Conservation (phyloP, 2,113 vertebrate species). For the Periophthalmus modestus region DNA sequence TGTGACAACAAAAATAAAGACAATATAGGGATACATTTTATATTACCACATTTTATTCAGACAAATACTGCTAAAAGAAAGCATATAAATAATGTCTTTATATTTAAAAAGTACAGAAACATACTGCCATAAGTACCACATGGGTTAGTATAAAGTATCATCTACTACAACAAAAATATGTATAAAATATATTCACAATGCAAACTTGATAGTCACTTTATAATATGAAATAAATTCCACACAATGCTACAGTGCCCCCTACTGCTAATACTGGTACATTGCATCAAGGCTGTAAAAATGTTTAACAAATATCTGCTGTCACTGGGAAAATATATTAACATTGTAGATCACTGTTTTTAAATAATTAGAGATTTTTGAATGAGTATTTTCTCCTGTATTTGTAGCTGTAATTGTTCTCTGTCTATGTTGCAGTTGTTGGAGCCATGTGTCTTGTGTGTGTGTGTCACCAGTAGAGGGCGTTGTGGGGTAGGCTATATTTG, state of each 20-base stretch:
- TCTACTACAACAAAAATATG: background rate
- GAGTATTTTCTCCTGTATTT: too few relatives aligned
- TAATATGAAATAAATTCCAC: background rate
- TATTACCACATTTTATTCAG: too few relatives aligned
- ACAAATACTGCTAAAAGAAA: background rate
- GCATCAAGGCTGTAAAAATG: background rate
- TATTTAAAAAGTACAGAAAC: background rate
- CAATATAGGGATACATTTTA: too few relatives aligned
- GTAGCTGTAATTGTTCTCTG: too few relatives aligned
- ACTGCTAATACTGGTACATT: background rate
- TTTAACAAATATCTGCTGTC: background rate
- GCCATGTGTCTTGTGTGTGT: too few relatives aligned
- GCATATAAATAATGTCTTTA: background rate
- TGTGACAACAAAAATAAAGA: too few relatives aligned
- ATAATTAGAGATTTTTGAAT: background rate
- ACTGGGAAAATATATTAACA: background rate
- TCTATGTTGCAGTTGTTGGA: too few relatives aligned
- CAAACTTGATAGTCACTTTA: background rate
- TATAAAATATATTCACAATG: background rate
- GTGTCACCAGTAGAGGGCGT: too few relatives aligned
- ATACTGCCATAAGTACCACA: too few relatives aligned
- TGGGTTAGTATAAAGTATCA: background rate
- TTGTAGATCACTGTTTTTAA: too few relatives aligned
- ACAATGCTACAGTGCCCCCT: background rate
- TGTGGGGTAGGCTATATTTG: too few relatives aligned